phyloP scores from a whole-genome alignment of 2,113 vertebrate genomes.

The Gambusia holbrooki region DNA sequence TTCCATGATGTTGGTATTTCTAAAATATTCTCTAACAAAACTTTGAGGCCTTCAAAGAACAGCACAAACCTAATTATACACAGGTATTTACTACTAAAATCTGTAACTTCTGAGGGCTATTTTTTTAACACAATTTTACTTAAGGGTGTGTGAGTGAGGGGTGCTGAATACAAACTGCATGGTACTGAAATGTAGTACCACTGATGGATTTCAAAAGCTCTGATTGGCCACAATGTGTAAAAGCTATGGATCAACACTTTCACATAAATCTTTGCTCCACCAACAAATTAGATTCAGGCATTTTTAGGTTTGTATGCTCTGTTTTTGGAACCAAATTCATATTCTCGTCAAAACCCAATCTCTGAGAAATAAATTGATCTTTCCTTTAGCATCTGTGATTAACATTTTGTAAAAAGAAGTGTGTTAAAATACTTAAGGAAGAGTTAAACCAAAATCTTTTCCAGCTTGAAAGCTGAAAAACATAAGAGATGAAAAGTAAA shows the following conservation, averaged over 20 bases:
- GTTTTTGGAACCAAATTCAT: conserved; percentile 29
- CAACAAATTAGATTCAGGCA: conserved; percentile 7
- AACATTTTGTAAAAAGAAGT: not conserved
- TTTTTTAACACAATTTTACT: not conserved
- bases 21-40: not conserved
- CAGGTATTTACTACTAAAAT: not conserved
- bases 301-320: conserved; percentile 5
- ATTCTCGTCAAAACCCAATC: conserved; percentile 4
- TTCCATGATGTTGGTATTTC: not conserved
- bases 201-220: conserved; percentile 5
- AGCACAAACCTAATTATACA: not conserved
- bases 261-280: conserved; percentile 26
- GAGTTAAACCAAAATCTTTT: not conserved
- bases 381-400: not conserved
- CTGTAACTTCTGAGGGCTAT: not conserved
- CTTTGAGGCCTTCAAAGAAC: not conserved
- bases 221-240: conserved; percentile 14
- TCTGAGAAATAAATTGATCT: conserved; percentile 12
- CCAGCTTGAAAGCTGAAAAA: not conserved
- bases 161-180: not conserved
- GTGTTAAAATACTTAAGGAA: conserved; percentile 8
- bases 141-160: not conserved
- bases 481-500: conserved; percentile 3
- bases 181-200: not conserved
- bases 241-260: too few relatives aligned